Base-by-base conservation (phyloP, 2,797 vertebrate species). In the Anguilla obscura region DNA sequence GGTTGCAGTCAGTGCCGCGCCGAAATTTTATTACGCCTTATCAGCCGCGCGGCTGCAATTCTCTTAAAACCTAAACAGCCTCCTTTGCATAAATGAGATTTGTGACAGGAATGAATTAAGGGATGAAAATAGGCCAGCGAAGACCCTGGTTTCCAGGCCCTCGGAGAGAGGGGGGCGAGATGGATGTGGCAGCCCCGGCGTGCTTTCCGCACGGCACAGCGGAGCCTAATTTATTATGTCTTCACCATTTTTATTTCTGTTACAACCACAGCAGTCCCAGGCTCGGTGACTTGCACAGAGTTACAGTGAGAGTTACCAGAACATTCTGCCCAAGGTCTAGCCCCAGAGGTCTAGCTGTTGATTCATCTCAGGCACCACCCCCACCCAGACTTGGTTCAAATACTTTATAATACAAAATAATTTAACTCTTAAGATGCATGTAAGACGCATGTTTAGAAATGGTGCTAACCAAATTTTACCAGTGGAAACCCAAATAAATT, bases 91-190 rank as follows among this genome's bases (percentile, higher is more conserved):
- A 91, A 92, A 94, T 94, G 90, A 89, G 66, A 93, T 90, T 89
- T 91, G 86, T 92, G 92, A 93, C 89, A 94, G 88, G 91, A 93
- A 93, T 92, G 88, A 92, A 94, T 94, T 91, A 92, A 85, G 63
- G 89, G 85, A 87, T 91, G 71, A 92, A 93, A 94, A 93, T 86
- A 91, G 91, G 89, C 89, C 91, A 89, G 91, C 85, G 85, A 56
- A 89, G 50, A 48, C 87, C 88, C 85, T 89, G 86, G 92, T 91
- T 92, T 89, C 87, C 30, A 88, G 27, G 54, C 88, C 86, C 86
- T 84, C 83, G 33, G 89, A 91, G 88, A 87, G 86, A 52, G 89
- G 66, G 52, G 66, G 52, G n/a, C 12, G 86, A 84, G 27, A 83
- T 21, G 18, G 40, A 80, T 66, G 36, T 63, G 45, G 0, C 14